Percentiles rank a stretch among this genome's conserved stretches.
phyloP scores from a whole-genome alignment of 35 echinoderm and acorn worm species.

The Anneissia japonica region DNA sequence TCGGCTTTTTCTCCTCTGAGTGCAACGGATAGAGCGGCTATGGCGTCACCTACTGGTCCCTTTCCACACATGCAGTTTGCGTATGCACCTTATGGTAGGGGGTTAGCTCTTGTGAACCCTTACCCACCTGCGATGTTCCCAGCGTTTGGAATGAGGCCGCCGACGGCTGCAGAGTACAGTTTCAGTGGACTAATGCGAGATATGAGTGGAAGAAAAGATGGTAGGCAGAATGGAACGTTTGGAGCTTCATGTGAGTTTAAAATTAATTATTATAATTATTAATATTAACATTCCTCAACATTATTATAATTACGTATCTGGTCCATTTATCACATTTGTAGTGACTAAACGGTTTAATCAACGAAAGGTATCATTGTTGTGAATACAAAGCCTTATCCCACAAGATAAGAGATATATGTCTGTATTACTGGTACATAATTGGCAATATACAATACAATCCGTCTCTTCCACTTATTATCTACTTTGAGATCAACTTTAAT shows the following conservation, averaged over 20 bases:
- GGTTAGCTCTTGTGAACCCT: constrained; percentile 83
- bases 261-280: too few relatives aligned
- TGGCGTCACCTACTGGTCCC: constrained; percentile 43
- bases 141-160: constrained; percentile 11
- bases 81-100: constrained; percentile 82
- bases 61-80: constrained; percentile 74
- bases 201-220: neutral
- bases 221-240: neutral
- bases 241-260: neutral
- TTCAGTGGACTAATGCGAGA: constrained; percentile 13
- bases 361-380: too few relatives aligned
- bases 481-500: too few relatives aligned
- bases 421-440: too few relatives aligned
- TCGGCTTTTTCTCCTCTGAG: constrained; percentile 92
- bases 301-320: too few relatives aligned
- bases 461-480: too few relatives aligned
- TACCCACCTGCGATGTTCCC: constrained; percentile 82
- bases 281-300: too few relatives aligned
- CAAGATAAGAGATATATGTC: too few relatives aligned
- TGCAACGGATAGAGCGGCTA: constrained; percentile 45
- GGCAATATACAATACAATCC: too few relatives aligned
- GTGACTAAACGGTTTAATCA: too few relatives aligned
- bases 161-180: neutral
- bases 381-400: too few relatives aligned
- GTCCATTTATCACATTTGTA: too few relatives aligned